Evolutionary conservation across 2,888 invertebrate genomes (phyloP), one percentile per base, ranked within the genome.

Genomic region (Netelia inedita): DNA sequence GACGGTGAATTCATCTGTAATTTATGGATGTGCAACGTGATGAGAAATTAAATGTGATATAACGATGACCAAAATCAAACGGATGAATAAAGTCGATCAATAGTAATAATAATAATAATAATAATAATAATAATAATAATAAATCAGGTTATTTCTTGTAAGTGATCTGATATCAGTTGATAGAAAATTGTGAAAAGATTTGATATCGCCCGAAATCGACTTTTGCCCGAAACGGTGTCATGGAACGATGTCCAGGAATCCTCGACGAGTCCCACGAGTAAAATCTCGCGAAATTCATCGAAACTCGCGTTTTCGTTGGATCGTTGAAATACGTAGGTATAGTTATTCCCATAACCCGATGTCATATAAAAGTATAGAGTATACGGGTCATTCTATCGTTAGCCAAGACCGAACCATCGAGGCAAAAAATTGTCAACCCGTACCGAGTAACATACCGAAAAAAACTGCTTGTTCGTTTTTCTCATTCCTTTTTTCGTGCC

Each of bases 181-280:
- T 55, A 10, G 53, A 55, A 75, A 63, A 53, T 19, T 16, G 10
- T 50, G 65, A 53, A 63, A 35, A 66, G 55, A 21, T 75, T n/a
- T 14, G 10, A 57, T 57, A 23, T 43, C 21, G n/a, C 21, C 41
- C 66, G 75, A 66, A 43, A 66, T 75, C 14, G 55, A 66, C 43
- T 35, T 19, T 35, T 19, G 41, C 14, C 50, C 53, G 41, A 65
- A 50, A 9, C 10, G 41, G 46, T 28, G 28, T 28, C 28, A n/a
- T 57, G n/a, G 10, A 14, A 19, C n/a, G 10, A 16, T 57, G 57
- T 16, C 57, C 21, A 19, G 19, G 19, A 19, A 14, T 19, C n/a
- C 55, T 35, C 23, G 66, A 66, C 55, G 75, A 75, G 55, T 75
- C 75, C 75, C 75, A 57, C 14, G 75, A 66, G 75, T 75, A 43